Evolutionary conservation across 2,113 vertebrate genomes (phyloP), one percentile per base, ranked within the genome.

Genomic region (Himantopus leucocephalus): DNA sequence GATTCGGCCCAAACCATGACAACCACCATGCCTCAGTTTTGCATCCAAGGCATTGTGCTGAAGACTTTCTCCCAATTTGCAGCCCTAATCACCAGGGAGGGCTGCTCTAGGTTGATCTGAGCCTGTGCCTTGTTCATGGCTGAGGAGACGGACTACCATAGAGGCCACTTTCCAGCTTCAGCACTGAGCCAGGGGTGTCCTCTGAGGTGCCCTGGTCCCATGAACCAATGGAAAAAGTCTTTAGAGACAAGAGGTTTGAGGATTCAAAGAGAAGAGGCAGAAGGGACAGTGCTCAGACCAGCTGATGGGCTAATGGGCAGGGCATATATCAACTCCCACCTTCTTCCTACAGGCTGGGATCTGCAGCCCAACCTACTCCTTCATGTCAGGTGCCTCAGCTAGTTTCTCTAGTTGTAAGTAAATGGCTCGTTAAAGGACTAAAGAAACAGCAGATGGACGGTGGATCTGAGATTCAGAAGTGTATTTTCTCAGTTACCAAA

Each of bases 91-190:
- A 8, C 26, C 14, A 14, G 8, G n/a, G 16, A 15, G 8, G 5
- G 19, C 16, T 14, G 16, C 29, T 60, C 30, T 37, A 10, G 37
- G 5, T 9, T 17, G n/a, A 10, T 3, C 68, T 11, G 23, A 85
- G 29, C 41, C 58, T 27, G 10, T 13, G 47, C 8, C 18, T 78
- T 45, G 21, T 6, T 34, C 9, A 1, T 14, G 14, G 45, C 39
- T 11, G 5, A 68, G 39, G 66, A 67, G 24, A 53, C 1, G 15
- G 19, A n/a, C 47, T 23, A 32, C 0, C 0, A 7, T 0, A 71
- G 18, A 35, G 20, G 14, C 10, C 34, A 41, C 8, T 32, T 14
- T 9, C 47, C 50, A 75, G 21, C 30, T 41, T 45, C 14, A 81
- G 24, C 35, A 35, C 21, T 6, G 8, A 66, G 37, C 59, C 70